Base-by-base conservation (phyloP, 2,888 invertebrate species). In the Zaprionus obscuricornis region DNA sequence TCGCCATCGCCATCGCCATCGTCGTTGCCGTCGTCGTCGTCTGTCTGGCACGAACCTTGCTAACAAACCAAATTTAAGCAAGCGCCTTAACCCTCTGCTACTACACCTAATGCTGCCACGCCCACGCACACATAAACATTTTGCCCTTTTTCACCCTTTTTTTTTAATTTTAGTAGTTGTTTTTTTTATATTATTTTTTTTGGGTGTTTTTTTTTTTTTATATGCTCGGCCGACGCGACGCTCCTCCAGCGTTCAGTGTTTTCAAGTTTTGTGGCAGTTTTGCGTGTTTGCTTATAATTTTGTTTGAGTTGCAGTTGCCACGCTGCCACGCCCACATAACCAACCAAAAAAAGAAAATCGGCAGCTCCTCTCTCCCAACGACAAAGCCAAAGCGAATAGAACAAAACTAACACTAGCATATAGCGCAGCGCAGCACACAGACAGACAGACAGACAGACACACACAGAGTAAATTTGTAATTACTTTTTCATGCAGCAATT, bases 251-350 rank as follows among this genome's bases (percentile, higher is more conserved):
- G n/a, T n/a, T 74, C 72, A 62, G 83, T n/a, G n/a, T 70, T 82
- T 84, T 84, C 69, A 85, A 79, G 78, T 85, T 81, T 82, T 85
- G 85, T 79, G 86, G 81, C 76, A 85, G 84, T 84, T 83, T 86
- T 77, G 83, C 84, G 84, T 83, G 84, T 83, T 86, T 83, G 85
- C 77, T 81, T 81, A 86, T 86, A 86, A 83, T 83, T 85, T 74
- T 84, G 74, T 84, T 81, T 81, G 72, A 81, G 85, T 78, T 78
- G 69, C 75, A 76, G n/a, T n/a, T n/a, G n/a, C n/a, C n/a, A n/a
- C n/a, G n/a, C 17, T 62, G 71, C 64, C 67, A 66, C 83, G 71
- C 78, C 66, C 60, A 33, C 37, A 18, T 16, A 26, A 31, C 37
- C 46, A 39, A 37, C 34, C 24, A 20, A 6, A n/a, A 20, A 14